phyloP scores from a whole-genome alignment of 2,113 vertebrate species.

The Protomyctophum bolini region DNA sequence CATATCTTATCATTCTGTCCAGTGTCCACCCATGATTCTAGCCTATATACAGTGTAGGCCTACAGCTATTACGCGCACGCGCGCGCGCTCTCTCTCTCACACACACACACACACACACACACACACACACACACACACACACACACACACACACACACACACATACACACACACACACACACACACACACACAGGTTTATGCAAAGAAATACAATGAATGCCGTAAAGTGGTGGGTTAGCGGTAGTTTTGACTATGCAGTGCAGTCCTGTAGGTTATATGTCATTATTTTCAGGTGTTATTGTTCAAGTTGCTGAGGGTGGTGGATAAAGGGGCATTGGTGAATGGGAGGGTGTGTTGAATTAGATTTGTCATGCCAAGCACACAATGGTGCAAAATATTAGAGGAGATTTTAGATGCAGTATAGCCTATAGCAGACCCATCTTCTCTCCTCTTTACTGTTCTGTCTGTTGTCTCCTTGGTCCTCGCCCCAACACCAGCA shows the following conservation, averaged over 20 bases:
- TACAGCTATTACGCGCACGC: background rate
- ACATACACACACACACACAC: too few relatives aligned
- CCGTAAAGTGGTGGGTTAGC: too few relatives aligned
- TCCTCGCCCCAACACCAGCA: slow-evolving; percentile 43
- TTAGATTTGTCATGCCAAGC: slow-evolving; percentile 45
- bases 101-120: background rate
- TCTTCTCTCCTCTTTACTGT: background rate
- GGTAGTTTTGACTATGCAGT: too few relatives aligned
- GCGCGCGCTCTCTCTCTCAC: background rate
- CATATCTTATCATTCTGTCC: too few relatives aligned
- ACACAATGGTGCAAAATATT: slow-evolving; percentile 33
- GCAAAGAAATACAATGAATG: too few relatives aligned
- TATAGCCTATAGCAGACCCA: slow-evolving; percentile 27
- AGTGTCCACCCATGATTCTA: too few relatives aligned
- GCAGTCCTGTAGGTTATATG: too few relatives aligned
- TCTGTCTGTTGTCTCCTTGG: background rate
- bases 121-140: too few relatives aligned
- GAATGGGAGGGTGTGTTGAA: slow-evolving; percentile 22
- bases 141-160: too few relatives aligned
- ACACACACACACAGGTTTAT: too few relatives aligned
- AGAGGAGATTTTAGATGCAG: slow-evolving; percentile 61
- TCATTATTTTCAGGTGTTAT: too few relatives aligned
- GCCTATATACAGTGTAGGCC: too few relatives aligned
- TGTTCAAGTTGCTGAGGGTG: background rate
- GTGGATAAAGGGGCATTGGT: slow-evolving; percentile 3